Evolutionary conservation across 2,113 vertebrate species (phyloP), one percentile per base, ranked within the genome.

Genomic region (Oryzias melastigma): DNA sequence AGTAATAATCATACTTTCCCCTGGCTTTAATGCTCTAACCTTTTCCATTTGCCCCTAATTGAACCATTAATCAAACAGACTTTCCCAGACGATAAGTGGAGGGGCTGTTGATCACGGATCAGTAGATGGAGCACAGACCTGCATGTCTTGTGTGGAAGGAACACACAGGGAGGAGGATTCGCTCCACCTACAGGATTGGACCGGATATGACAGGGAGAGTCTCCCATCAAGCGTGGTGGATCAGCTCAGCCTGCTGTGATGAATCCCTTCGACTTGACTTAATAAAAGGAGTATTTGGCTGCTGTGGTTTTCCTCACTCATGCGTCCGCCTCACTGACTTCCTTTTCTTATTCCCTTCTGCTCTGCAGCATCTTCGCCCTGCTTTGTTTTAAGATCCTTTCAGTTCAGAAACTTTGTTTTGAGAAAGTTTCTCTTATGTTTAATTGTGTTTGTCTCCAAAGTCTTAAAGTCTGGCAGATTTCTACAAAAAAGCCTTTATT

Each of bases 141-240:
- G 53, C 44, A 65, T 56, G 65, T 61, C 59, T 58, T 48, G 41
- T 57, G 57, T 48, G 52, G 40, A 61, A 51, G 65, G 68, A 73
- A 68, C 63, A 57, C 53, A 77, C 61, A 72, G 67, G 69, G 65
- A 76, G 71, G 77, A 80, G 67, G 78, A 78, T 77, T 73, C 82
- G 74, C 84, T 84, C 78, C 82, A 81, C 75, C 85, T 81, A 71
- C 76, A 85, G 82, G 83, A 72, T 62, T 64, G 24, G 60, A 64
- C 25, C 13, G 56, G 63, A 74, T 67, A 83, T 73, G 71, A 78
- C 75, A 72, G 73, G 81, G 52, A 25, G 58, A 15, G n/a, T 75
- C 61, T 72, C 62, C 52, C 6, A 44, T 58, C 45, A 24, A 29
- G 56, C 59, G 63, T 45, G 42, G 74, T 59, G 59, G 64, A 51